Base-by-base conservation (phyloP, 2,888 invertebrate genomes). In the Cataglyphis rosenhaueri region DNA sequence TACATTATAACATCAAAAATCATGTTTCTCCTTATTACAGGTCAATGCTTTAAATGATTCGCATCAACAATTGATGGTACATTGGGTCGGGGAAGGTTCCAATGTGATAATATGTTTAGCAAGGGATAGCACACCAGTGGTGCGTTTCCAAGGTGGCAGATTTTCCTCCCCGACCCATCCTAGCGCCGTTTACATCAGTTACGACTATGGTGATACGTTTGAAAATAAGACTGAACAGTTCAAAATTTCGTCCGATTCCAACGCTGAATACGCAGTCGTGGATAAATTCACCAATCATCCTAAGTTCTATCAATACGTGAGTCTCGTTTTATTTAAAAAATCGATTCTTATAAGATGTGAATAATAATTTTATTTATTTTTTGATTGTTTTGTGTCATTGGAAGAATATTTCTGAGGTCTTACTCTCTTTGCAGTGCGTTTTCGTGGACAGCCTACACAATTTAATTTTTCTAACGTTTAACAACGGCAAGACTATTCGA, bases 31-130 rank as follows among this genome's bases (percentile, higher is more conserved):
- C 29, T 64, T 57, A 61, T 88, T 83, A 21, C 96, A 98, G 98
- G 96, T 97, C 75, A 97, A 96, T 86, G 95, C 96, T 82, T 95
- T 98, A 32, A 97, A 98, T 95, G 98, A 98, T 95, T 97, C 96
- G 86, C 98, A 98, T 93, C 97, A 97, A 92, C 98, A 98, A 93
- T 95, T 98, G 91, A 97, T 98, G 96, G 98, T 98, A 12, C 98
- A 98, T 94, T 98, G 98, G 98, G 97, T 98, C 15, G 98, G 98
- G 38, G 97, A 97, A 94, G 97, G 97, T 29, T 97, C 98, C 84
- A 96, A 97, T 94, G 97, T 98, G 41, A 97, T 98, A 91, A 97
- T 98, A 87, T 98, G 98, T 91, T 95, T 98, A 86, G 98, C 98
- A 2, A 96, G 97, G 89, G 97, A 98, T 93, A 96, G 97, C 18